These are phyloP conservation scores for Zygogramma bicolorata DNA, from an alignment of 2,888 invertebrate genomes.

Conservation along the genomic window DNA sequence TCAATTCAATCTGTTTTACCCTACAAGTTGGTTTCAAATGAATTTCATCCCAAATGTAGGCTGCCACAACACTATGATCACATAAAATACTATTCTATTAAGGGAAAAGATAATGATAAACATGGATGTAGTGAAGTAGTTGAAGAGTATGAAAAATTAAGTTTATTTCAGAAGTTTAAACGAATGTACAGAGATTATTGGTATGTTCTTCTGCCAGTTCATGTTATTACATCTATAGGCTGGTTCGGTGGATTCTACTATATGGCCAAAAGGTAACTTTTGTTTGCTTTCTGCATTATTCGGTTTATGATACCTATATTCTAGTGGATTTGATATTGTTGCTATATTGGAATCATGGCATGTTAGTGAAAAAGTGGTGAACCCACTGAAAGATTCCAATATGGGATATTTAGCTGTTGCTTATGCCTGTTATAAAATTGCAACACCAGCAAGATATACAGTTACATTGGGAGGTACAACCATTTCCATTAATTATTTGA, in stretches of 20 bases:
- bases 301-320: constrained; percentile 18
- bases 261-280: constrained; percentile 82
- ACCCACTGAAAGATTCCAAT: constrained; percentile 80
- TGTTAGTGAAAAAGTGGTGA: constrained; percentile 82
- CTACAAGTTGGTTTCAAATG: neutral
- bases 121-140: neutral
- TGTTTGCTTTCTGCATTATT: neutral
- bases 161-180: constrained; percentile 86
- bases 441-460: constrained; percentile 91
- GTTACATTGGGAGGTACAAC: constrained; percentile 93
- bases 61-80: neutral
- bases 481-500: constrained; percentile 83
- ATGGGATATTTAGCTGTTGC: constrained; percentile 92
- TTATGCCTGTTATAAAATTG: constrained; percentile 93
- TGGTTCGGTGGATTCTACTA: constrained; percentile 94
- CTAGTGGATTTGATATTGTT: constrained; percentile 92
- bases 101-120: constrained; percentile 2
- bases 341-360: constrained; percentile 81
- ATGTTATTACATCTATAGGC: constrained; percentile 85
- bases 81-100: constrained; percentile 6
- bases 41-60: neutral
- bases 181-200: constrained; percentile 95
- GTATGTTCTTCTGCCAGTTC: constrained; percentile 96
- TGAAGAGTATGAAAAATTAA: constrained; percentile 65
- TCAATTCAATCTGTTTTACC: neutral